Evolutionary conservation across 2,797 vertebrate genomes (phyloP).

Genomic region (Graptemys geographica): DNA sequence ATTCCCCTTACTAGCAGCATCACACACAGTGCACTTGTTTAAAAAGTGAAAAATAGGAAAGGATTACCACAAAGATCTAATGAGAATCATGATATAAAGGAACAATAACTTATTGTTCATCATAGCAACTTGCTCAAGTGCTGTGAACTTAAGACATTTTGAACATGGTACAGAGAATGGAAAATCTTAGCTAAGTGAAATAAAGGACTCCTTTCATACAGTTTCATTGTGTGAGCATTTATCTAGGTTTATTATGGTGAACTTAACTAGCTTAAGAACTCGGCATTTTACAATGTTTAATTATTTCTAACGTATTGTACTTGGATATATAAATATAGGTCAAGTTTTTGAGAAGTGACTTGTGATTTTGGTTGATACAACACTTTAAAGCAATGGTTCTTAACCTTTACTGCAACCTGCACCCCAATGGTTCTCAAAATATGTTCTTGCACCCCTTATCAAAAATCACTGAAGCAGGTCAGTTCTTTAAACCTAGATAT

Average conservation of each 20-base stretch:
- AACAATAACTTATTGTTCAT: constrained; percentile 70
- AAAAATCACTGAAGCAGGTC: too few relatives aligned
- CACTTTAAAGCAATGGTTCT: not conserved
- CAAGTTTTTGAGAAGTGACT: not conserved
- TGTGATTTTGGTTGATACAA: not conserved
- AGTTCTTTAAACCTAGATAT: too few relatives aligned
- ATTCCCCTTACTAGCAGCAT: constrained; percentile 44
- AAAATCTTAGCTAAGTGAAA: constrained; percentile 75
- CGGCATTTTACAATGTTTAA: not conserved
- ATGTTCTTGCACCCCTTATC: too few relatives aligned
- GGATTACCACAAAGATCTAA: constrained; percentile 58
- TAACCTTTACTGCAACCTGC: too few relatives aligned
- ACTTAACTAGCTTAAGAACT: constrained; percentile 43
- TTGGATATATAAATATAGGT: not conserved
- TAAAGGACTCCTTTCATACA: constrained; percentile 76
- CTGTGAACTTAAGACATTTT: constrained; percentile 75
- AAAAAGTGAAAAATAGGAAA: constrained; percentile 34
- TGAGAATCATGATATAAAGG: not conserved
- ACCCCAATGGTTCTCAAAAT: too few relatives aligned
- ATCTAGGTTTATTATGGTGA: constrained; percentile 49
- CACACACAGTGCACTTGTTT: constrained; percentile 59
- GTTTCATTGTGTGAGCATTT: constrained; percentile 37
- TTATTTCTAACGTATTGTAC: not conserved
- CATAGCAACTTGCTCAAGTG: constrained; percentile 46
- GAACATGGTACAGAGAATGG: constrained; percentile 61